Percentiles rank a stretch among this genome's conserved stretches.
These are phyloP conservation scores for Pogonocichla stellata DNA, from an alignment of 2,113 vertebrate genomes.

Conservation along the genomic window DNA sequence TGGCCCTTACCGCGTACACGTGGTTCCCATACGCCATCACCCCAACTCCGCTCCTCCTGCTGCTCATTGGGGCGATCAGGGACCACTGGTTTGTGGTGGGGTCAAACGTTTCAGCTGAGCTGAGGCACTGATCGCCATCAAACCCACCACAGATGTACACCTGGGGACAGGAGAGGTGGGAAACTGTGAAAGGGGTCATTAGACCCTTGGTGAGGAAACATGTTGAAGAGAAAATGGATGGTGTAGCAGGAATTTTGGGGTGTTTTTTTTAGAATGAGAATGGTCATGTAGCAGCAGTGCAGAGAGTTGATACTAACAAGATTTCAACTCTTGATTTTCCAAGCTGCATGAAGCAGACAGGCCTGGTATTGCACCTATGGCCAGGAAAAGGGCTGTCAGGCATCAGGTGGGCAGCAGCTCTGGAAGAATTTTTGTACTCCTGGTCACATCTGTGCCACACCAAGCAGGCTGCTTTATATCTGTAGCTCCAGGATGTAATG, in stretches of 20 bases:
- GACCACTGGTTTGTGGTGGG: slow-evolving; percentile 78
- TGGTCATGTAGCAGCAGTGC: background rate
- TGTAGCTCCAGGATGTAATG: background rate
- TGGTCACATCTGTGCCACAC: fast-evolving
- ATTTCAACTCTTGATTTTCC: background rate
- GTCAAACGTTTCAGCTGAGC: slow-evolving; percentile 80
- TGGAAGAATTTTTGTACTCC: background rate
- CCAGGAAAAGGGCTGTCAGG: background rate
- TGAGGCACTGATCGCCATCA: slow-evolving; percentile 78
- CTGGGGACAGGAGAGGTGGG: slow-evolving; percentile 50
- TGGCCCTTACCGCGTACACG: slow-evolving; percentile 77
- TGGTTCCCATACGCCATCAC: slow-evolving; percentile 76
- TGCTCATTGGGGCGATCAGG: slow-evolving; percentile 79
- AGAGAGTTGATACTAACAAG: background rate
- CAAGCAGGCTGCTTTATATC: background rate
- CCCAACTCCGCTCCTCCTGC: slow-evolving; percentile 80
- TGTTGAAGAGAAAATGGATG: background rate
- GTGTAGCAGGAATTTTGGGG: background rate
- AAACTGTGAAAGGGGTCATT: background rate
- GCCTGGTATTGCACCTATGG: no score
- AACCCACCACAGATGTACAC: slow-evolving; percentile 90
- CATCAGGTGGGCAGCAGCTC: background rate
- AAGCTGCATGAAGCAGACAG: background rate
- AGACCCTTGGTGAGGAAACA: background rate
- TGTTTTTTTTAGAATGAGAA: background rate